Conservation (phyloP, 2,113 vertebrate genomes). For the Chaenogobius annularis region DNA sequence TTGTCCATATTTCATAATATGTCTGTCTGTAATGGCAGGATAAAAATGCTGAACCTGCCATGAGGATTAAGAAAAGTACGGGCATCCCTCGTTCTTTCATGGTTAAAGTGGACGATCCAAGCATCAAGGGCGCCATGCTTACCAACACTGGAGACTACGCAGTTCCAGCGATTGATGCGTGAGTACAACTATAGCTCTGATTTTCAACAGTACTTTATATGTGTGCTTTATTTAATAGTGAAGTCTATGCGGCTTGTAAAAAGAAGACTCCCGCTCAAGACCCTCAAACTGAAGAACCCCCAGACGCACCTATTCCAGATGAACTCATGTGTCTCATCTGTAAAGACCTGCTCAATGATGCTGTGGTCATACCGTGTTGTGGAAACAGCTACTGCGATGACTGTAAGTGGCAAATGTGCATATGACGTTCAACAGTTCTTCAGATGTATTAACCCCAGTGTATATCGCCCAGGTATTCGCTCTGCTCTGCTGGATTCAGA, state of each 20-base stretch:
- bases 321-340: conserved; percentile 94
- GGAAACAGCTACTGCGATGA: conserved; percentile 98
- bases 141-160: conserved; percentile 95
- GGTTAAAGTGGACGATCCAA: conserved; percentile 96
- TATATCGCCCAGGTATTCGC: conserved; percentile 84
- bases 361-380: conserved; percentile 97
- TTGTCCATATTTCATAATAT: not conserved
- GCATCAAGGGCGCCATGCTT: conserved; percentile 94
- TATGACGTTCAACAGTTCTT: not conserved
- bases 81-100: conserved; percentile 97
- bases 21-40: conserved; percentile 77
- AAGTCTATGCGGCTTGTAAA: conserved; percentile 94
- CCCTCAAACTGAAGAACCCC: conserved; percentile 79
- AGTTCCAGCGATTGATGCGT: conserved; percentile 95
- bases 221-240: conserved; percentile 64
- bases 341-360: conserved; percentile 92
- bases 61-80: conserved; percentile 94
- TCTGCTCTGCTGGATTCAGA: conserved; percentile 93
- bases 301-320: conserved; percentile 88
- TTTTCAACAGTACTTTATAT: not conserved
- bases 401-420: conserved; percentile 79
- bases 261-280: conserved; percentile 93
- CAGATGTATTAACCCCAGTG: conserved; percentile 7
- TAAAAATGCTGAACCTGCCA: conserved; percentile 87
- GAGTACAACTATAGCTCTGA: conserved; percentile 62